phyloP scores from a whole-genome alignment of 2,888 invertebrate species.

The Galeruca laticollis region DNA sequence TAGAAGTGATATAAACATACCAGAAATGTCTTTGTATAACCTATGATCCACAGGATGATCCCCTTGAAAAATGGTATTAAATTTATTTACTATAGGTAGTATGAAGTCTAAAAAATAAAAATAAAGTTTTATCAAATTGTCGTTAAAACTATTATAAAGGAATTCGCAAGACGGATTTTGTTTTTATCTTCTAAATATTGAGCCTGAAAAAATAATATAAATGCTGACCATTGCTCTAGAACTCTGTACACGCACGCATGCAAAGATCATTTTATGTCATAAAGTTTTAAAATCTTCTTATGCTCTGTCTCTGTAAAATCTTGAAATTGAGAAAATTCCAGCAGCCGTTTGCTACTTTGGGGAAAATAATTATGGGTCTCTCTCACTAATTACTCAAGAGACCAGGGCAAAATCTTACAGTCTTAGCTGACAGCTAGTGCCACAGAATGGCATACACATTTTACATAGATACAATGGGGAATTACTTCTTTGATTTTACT shows the following conservation, averaged over 20 bases:
- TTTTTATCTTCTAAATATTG: conserved; percentile 35
- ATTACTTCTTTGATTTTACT: conserved; percentile 38
- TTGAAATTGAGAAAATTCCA: no score
- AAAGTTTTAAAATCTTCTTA: conserved; percentile 38
- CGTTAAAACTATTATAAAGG: conserved; percentile 31
- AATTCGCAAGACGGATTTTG: conserved; percentile 35
- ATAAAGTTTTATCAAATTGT: conserved; percentile 28
- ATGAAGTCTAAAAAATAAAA: conserved; percentile 36
- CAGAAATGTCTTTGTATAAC: conserved; percentile 27
- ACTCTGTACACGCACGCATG: conserved; percentile 29
- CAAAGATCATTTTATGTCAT: conserved; percentile 40
- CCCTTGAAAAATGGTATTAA: conserved; percentile 39
- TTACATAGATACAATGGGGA: conserved; percentile 42
- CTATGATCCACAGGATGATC: conserved; percentile 37
- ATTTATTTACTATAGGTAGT: conserved; percentile 26
- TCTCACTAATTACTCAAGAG: conserved; percentile 31
- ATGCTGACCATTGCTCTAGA: conserved; percentile 33
- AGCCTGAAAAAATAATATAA: conserved; percentile 31
- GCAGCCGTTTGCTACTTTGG: conserved; percentile 35
- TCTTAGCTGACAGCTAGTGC: conserved; percentile 40
- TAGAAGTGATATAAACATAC: conserved; percentile 29
- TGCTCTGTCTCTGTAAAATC: conserved; percentile 30
- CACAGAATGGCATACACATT: conserved; percentile 43
- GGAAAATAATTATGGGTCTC: conserved; percentile 35
- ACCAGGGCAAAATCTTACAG: conserved; percentile 36